Evolutionary conservation across 2,797 vertebrate genomes (phyloP), one percentile per base, ranked within the genome.

Genomic region (Sarcophilus harrisii): DNA sequence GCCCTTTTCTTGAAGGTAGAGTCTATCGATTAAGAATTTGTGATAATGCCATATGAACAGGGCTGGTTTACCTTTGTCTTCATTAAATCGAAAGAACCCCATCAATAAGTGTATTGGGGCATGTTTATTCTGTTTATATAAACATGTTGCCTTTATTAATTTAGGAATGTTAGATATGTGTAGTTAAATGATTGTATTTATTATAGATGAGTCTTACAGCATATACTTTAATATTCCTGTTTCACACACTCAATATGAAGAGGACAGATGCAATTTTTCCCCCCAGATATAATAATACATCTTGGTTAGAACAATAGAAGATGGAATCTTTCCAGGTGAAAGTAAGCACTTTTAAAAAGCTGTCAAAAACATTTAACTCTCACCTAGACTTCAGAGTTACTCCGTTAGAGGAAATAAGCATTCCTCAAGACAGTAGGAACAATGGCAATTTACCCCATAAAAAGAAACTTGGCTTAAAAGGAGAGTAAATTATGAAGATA

Each of bases 141-240:
- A 16, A 81, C 9, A 81, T 38, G 58, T 9, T 95, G 57, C 87
- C 30, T 90, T 96, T 90, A 95, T 94, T 90, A 92, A 92, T 62
- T 94, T 4, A 90, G 32, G 73, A 81, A 27, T 18, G 38, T 24
- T 38, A n/a, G 62, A 6, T 60, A 60, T 59, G 91, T 57, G 60
- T 5, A 58, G 21, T 94, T 95, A 94, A 18, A 92, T 92, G 32
- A 66, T 55, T 24, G 38, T 93, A 0, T 8, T 54, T 55, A 32
- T 92, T 97, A 94, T 94, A 97, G 91, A 66, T 92, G 95, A 96
- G 54, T 27, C 8, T n/a, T 93, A 27, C 8, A 66, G 2, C 45
- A 29, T 38, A 29, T 60, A 32, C 60, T 93, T 57, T 93, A 54
- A 90, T 30, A 57, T 91, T 55, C 14, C 30, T 91, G 8, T 91